Percentiles rank a stretch among this genome's conserved stretches.
These are phyloP conservation scores for Gymnorhina tibicen DNA, from an alignment of 2,113 vertebrate species.

Conservation along the genomic window DNA sequence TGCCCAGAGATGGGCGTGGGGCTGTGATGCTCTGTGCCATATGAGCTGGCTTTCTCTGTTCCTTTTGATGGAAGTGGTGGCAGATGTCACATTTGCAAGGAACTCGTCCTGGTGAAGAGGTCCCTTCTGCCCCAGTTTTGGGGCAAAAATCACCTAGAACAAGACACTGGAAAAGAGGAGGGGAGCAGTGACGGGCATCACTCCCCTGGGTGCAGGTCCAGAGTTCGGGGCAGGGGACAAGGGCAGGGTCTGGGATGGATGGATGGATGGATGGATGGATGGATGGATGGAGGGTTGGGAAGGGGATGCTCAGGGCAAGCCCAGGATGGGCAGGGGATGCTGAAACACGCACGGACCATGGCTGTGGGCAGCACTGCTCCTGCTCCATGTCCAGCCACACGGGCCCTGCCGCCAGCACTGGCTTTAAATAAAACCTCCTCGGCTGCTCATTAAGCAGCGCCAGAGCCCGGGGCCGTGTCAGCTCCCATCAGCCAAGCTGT, in stretches of 20 bases:
- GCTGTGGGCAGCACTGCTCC: neutral
- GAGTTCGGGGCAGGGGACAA: fast-evolving
- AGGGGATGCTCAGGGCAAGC: neutral
- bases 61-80: neutral
- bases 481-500: constrained; percentile 25
- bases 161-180: neutral
- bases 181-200: too few species aligned
- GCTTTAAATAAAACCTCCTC: neutral
- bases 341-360: fast-evolving
- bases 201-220: fast-evolving
- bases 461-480: neutral
- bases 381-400: fast-evolving
- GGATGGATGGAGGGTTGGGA: neutral
- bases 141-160: neutral
- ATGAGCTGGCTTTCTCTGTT: neutral
- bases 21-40: fast-evolving
- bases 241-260: neutral
- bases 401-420: fast-evolving
- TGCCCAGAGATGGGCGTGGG: too few species aligned
- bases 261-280: neutral
- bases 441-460: neutral
- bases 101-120: fast-evolving
- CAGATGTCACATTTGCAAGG: neutral
- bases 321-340: neutral
- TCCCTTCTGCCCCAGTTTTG: neutral